Base-by-base conservation (phyloP, 1,140 invertebrate species). In the Pomphorhynchus laevis region DNA sequence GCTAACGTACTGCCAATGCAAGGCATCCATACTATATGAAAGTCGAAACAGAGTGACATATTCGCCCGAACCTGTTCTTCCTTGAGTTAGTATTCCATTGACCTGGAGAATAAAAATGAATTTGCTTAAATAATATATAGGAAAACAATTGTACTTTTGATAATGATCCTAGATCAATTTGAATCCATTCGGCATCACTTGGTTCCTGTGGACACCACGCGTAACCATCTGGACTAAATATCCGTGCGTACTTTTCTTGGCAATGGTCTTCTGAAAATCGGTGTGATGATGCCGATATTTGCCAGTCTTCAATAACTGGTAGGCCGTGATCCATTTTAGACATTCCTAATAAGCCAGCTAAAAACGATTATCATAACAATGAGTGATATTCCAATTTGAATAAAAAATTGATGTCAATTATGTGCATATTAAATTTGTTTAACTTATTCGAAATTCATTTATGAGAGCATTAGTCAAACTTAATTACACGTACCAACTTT, bases 281-380 rank as follows among this genome's bases (percentile, higher is more conserved):
- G 3, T 54, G 54, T 14, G 62, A 64, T 8, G 60, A 63, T 8
- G 64, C 61, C 4, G 62, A 58, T 36, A 66, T 57, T 48, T 66
- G 65, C 63, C 64, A 65, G 48, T 66, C 64, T 47, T 61, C 52
- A 32, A 66, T 63, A n/a, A n/a, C n/a, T n/a, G n/a, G n/a, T n/a
- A n/a, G n/a, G n/a, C n/a, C n/a, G n/a, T n/a, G n/a, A n/a, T n/a
- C n/a, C n/a, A n/a, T n/a, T n/a, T n/a, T n/a, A n/a, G n/a, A n/a
- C n/a, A n/a, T n/a, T n/a, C n/a, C n/a, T n/a, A n/a, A n/a, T n/a
- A n/a, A n/a, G n/a, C n/a, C n/a, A n/a, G n/a, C n/a, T n/a, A n/a
- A n/a, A n/a, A n/a, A n/a, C n/a, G n/a, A n/a, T n/a, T n/a, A n/a
- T n/a, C n/a, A n/a, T n/a, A n/a, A n/a, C n/a, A n/a, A n/a, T n/a